Percentiles rank a stretch among this genome's conserved stretches.
phyloP scores from a whole-genome alignment of 2,113 vertebrate genomes.

The Perca fluviatilis region DNA sequence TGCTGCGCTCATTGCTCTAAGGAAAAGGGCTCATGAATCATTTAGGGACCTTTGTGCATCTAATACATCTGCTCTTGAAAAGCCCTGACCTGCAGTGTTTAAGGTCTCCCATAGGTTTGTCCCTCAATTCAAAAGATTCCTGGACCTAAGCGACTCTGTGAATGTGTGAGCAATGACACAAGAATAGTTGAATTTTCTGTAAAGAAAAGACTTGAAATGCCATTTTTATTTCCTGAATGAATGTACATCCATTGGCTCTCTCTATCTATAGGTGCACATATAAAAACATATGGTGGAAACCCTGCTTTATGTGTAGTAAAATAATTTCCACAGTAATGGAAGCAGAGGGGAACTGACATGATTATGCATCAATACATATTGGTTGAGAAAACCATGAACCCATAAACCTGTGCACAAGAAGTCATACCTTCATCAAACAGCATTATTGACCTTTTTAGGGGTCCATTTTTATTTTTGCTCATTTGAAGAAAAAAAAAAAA shows the following conservation, averaged over 20 bases:
- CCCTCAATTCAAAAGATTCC: constrained; percentile 31
- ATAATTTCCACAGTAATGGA: neutral
- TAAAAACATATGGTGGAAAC: neutral
- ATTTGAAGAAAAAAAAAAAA: constrained; percentile 16
- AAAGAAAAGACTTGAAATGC: constrained; percentile 19
- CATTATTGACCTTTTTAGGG: neutral
- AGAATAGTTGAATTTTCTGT: neutral
- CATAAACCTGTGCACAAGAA: neutral
- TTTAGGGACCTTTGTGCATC: constrained; percentile 49
- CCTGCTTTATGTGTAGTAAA: neutral
- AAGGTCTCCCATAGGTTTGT: constrained; percentile 36
- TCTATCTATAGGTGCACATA: neutral
- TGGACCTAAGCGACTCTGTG: neutral
- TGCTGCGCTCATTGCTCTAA: constrained; percentile 21
- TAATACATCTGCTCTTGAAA: constrained; percentile 34
- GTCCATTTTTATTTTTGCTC: constrained; percentile 29
- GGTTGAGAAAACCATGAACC: neutral
- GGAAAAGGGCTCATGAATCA: constrained; percentile 65
- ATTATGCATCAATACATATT: neutral
- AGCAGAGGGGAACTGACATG: neutral
- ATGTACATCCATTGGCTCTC: neutral
- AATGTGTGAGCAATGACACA: neutral
- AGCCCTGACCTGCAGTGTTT: constrained; percentile 31
- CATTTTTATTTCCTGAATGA: constrained; percentile 34
- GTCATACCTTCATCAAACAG: neutral